Base-by-base conservation (phyloP, 1,140 invertebrate species). In the Sinonovacula constricta region DNA sequence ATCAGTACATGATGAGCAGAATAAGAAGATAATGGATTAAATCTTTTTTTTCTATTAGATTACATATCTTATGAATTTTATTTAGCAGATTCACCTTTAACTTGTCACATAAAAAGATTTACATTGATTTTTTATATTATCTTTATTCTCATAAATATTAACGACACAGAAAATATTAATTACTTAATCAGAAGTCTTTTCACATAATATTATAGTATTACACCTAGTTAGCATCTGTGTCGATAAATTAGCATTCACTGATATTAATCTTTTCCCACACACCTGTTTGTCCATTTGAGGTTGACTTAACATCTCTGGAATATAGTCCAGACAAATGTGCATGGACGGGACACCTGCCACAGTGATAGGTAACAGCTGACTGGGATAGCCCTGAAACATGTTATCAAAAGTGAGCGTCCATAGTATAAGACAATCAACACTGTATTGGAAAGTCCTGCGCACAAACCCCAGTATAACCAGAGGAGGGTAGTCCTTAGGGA, bases 311-410 rank as follows among this genome's bases (percentile, higher is more conserved):
- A 99, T 93, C 92, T 99, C 98, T 24, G 97, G 97, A 53, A 99
- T 95, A 90, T 98, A 99, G 89, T 99, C 98, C 30, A 99, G 92
- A 90, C 97, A 99, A 86, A 99, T 99, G 85, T 99, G 98, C 96
- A 99, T 98, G 0, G 98, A 99, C 0, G 98, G 98, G 68, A 99
- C 97, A 33, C 97, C 97, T 68, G 95, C 93, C 1, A 99, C 96
- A 10, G 97, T 96, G n/a, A 98, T 94, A 28, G 96, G 95, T 39
- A 99, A 91, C 7, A 99, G 91, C 87, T 97, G 95, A 83, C 95
- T 93, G 0, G 96, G 95, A 91, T 99, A 99, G 0, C 97, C 97
- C 95, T 96, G 82, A 36, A 86, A 79, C 81, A 88, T 57, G 18
- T 22, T 10, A 57, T 12, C 54, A 57, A 7, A 22, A 57, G 10